Evolutionary conservation across 2,113 vertebrate genomes (phyloP).

Genomic region (Triplophysa siluroides): DNA sequence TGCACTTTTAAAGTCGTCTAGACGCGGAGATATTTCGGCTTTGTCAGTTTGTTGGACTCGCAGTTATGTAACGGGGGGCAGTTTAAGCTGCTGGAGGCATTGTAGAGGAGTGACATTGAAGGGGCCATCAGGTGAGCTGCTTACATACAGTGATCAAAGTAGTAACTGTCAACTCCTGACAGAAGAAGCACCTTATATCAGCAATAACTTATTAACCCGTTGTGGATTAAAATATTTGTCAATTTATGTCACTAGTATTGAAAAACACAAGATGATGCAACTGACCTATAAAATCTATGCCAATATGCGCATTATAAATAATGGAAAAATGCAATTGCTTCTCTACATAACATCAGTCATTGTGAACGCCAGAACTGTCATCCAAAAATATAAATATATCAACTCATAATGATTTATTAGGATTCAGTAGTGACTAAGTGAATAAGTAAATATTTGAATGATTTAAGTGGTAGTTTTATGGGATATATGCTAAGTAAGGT

Average conservation of each 20-base stretch:
- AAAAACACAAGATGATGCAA: conserved; percentile 23
- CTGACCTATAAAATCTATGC: background rate
- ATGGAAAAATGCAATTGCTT: too few relatives aligned
- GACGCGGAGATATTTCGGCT: conserved; percentile 26
- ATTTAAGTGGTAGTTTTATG: too few relatives aligned
- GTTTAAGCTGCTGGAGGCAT: conserved; percentile 44
- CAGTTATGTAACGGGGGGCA: background rate
- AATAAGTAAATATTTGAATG: too few relatives aligned
- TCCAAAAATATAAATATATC: too few relatives aligned
- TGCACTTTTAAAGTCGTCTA: background rate
- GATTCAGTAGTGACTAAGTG: too few relatives aligned
- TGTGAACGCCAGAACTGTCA: too few relatives aligned
- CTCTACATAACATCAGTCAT: too few relatives aligned
- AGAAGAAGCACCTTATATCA: background rate
- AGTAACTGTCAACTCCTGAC: background rate
- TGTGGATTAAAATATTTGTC: background rate
- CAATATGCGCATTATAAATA: background rate
- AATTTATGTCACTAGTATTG: background rate
- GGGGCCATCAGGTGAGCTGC: conserved; percentile 57
- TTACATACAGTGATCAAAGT: background rate
- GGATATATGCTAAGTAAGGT: too few relatives aligned
- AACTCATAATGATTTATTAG: too few relatives aligned
- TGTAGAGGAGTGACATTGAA: conserved; percentile 68
- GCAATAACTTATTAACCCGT: background rate
- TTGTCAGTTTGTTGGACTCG: background rate